Base-by-base conservation (phyloP, 2,888 invertebrate genomes). In the Carcina quercana region DNA sequence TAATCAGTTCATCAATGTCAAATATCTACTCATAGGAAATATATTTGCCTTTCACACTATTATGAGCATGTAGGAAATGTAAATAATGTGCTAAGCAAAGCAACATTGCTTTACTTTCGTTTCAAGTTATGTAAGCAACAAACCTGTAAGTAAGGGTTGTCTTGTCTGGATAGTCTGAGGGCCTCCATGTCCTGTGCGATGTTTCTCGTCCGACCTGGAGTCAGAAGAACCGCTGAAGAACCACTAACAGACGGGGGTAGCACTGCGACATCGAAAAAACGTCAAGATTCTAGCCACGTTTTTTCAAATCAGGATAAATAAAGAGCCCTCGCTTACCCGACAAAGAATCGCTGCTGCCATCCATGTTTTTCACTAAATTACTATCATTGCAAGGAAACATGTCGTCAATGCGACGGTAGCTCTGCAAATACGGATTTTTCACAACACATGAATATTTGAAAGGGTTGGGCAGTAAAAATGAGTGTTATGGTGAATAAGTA, bases 121-220 rank as follows among this genome's bases (percentile, higher is more conserved):
- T n/a, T n/a, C n/a, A n/a, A n/a, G n/a, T n/a, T n/a, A n/a, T n/a
- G n/a, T n/a, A n/a, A n/a, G n/a, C n/a, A n/a, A n/a, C n/a, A n/a
- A n/a, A 91, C 92, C 87, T 92, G 91, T 39, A 94, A 78, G 62
- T 92, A 93, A 2, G 94, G 94, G 75, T 94, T 94, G 69, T 94
- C 94, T 70, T 93, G 93, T 38, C 94, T 85, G 5, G 93, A 93
- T 26, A 92, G 85, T 53, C 93, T 86, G 25, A 94, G 78, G 13
- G 92, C 91, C 65, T 93, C 92, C 92, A 94, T 93, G 59, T 94
- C 94, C 71, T 92, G 91, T 54, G 92, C 92, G 54, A 92, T 91
- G 70, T 92, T 91, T 47, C 92, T 85, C 40, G 90, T 89, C 43
- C 91, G 83, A 12, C 92, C 92, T 29, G 92, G 92, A 45, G 91